Evolutionary conservation across 2,113 vertebrate genomes (phyloP).

Genomic region (Perca fluviatilis): DNA sequence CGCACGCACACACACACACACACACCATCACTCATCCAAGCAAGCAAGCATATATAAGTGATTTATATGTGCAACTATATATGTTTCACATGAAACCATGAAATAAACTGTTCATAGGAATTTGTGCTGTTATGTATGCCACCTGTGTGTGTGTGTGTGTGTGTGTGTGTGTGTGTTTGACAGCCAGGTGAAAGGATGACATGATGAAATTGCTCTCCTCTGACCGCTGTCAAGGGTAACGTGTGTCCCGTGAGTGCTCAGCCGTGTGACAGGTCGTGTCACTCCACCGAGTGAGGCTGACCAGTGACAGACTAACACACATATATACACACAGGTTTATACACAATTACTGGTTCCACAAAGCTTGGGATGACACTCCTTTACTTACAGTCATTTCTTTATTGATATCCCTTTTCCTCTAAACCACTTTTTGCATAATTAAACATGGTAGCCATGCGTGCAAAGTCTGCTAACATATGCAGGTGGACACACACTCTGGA

Average conservation of each 20-base stretch:
- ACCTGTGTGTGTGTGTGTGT: slow-evolving; percentile 3
- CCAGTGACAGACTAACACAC: slow-evolving; percentile 21
- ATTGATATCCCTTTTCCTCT: neutral
- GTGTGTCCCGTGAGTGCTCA: slow-evolving; percentile 65
- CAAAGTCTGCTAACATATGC: neutral
- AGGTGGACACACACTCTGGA: neutral
- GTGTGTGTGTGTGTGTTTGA: slow-evolving; percentile 48
- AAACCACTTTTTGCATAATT: neutral
- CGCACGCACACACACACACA: neutral
- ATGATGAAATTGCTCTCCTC: slow-evolving; percentile 77
- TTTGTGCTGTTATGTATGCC: slow-evolving; percentile 30
- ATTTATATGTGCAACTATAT: slow-evolving; percentile 57
- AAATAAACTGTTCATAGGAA: slow-evolving; percentile 54
- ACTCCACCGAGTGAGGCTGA: slow-evolving; percentile 44
- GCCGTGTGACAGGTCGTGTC: slow-evolving; percentile 70
- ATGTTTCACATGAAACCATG: slow-evolving; percentile 49
- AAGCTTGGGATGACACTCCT: neutral
- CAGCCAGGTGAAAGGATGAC: slow-evolving; percentile 76
- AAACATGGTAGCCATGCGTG: neutral
- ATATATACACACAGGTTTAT: neutral
- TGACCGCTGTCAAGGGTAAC: slow-evolving; percentile 73
- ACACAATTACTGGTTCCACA: neutral
- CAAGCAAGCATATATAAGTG: slow-evolving; percentile 28
- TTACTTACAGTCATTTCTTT: neutral
- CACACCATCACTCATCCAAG: slow-evolving; percentile 48